Base-by-base conservation (phyloP, 2,888 invertebrate genomes). In the Selenia dentaria region DNA sequence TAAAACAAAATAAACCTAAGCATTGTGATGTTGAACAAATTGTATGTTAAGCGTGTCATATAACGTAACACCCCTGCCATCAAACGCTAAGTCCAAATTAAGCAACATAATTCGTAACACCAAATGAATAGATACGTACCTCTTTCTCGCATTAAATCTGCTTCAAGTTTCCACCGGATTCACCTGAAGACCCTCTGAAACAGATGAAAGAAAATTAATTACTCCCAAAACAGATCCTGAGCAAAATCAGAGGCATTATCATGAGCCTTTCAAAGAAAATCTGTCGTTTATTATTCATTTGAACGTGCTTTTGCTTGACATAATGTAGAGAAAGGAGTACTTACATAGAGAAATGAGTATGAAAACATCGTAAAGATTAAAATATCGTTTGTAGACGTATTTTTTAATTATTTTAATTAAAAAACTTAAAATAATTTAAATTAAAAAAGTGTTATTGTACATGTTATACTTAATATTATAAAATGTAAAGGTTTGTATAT, bases 141-240 rank as follows among this genome's bases (percentile, higher is more conserved):
- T 55, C 41, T 34, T 38, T 44, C 20, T 22, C 25, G 37, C 39
- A 49, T 49, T 29, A 43, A 49, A 39, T 31, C 22, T 42, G 26
- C 34, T 41, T 44, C 42, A 41, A 45, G 34, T 43, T 46, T 43
- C 24, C 34, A 37, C 44, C 2, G 27, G 27, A 4, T 36, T 20
- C 32, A 32, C 40, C 16, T 18, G 41, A 33, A 47, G 32, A 41
- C 36, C 36, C 8, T 28, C 54, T 57, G 54, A 47, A 54, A 57
- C 43, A 51, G 53, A 53, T 53, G 47, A 57, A 54, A 50, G 46
- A 37, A 51, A 46, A 54, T 57, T 51, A 57, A 54, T 54, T 54
- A 57, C 49, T 41, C 10, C 24, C 43, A 37, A n/a, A 54, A 47
- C 33, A 20, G 42, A 49, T 51, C 40, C 43, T 31, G 13, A 13